Percentiles rank a stretch among this genome's conserved stretches.
Evolutionary conservation across 2,888 invertebrate genomes (phyloP).

Genomic region (Atethmia centrago): DNA sequence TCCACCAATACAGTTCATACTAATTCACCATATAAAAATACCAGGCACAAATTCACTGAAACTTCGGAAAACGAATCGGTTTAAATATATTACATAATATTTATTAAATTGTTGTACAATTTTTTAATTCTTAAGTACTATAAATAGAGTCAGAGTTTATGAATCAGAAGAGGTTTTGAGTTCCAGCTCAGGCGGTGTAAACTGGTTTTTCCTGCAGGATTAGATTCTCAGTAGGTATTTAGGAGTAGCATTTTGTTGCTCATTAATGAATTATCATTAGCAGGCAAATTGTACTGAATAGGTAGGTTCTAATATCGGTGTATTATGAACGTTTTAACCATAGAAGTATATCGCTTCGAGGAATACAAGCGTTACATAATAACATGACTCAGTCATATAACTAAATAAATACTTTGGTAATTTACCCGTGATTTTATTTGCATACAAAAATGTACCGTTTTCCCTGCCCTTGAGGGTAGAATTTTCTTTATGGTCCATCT

Average conservation of each 20-base stretch:
- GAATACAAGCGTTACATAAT: conserved; percentile 10
- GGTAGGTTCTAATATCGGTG: neutral
- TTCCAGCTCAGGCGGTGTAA: neutral
- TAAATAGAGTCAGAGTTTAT: neutral
- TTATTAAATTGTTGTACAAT: too few species aligned
- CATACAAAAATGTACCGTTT: neutral
- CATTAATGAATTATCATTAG: neutral
- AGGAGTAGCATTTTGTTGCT: too few species aligned
- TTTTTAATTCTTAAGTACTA: neutral
- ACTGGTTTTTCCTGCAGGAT: neutral
- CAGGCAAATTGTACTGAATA: neutral
- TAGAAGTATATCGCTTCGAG: neutral
- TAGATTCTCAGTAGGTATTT: conserved; percentile 5
- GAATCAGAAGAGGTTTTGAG: neutral
- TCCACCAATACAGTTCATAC: too few species aligned
- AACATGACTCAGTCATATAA: neutral
- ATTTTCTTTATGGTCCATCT: neutral
- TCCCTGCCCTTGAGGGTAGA: neutral
- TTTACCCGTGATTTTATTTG: neutral
- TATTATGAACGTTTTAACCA: neutral
- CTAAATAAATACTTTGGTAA: neutral
- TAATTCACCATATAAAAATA: too few species aligned
- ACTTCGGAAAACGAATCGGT: neutral
- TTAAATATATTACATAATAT: neutral
- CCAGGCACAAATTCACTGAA: neutral